Evolutionary conservation across 1,140 invertebrate species (phyloP).

Genomic region (Bombus superbus): DNA sequence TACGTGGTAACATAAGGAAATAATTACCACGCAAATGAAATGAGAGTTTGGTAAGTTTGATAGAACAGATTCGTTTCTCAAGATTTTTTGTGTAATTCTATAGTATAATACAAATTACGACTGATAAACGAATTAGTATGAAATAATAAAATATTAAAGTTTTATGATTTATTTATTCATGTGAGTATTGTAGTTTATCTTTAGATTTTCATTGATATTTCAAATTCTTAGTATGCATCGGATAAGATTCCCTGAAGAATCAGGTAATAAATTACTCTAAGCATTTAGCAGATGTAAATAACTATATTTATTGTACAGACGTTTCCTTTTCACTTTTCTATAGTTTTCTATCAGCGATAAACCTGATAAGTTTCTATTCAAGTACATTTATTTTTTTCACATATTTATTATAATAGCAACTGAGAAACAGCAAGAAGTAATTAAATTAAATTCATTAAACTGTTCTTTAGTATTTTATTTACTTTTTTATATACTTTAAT

Average conservation of each 20-base stretch:
- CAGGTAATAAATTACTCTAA: neutral
- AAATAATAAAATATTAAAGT: neutral
- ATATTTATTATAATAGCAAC: neutral
- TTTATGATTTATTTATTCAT: neutral
- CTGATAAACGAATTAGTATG: neutral
- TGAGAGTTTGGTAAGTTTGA: too few relatives aligned
- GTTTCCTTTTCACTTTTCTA: neutral
- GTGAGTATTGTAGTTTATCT: too few relatives aligned
- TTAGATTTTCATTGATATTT: neutral
- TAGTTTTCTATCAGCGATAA: neutral
- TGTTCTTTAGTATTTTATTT: neutral
- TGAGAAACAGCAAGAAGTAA: neutral
- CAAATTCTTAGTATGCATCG: neutral
- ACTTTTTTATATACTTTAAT: neutral
- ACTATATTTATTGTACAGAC: neutral
- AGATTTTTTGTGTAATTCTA: too few relatives aligned
- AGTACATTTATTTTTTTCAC: neutral
- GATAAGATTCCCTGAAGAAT: neutral
- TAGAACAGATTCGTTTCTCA: too few relatives aligned
- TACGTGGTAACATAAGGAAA: neutral
- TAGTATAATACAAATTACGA: neutral
- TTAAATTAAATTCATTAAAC: neutral
- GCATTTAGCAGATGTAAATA: neutral
- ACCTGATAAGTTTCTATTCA: neutral
- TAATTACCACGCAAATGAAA: neutral